A percentile compares a stretch with the other conserved stretches of the same genome.
phyloP scores from a whole-genome alignment of 2,888 invertebrate genomes.

The Scaptomyza caliginosa region DNA sequence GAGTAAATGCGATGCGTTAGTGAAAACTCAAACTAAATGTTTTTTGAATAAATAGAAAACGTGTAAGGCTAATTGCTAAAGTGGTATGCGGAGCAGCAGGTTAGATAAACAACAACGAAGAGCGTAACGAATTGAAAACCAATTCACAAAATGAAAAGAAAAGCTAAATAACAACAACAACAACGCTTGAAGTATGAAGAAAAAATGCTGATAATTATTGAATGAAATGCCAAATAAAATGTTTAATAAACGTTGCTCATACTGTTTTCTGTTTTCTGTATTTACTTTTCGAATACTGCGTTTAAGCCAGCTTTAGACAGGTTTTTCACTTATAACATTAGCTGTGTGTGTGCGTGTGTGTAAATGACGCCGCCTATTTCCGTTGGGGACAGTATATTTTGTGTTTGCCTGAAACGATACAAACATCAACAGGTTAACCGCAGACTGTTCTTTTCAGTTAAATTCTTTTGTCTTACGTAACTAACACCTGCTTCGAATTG shows the following conservation, averaged over 20 bases:
- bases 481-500: background rate
- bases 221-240: constrained; percentile 49
- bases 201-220: constrained; percentile 47
- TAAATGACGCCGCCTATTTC: constrained; percentile 28
- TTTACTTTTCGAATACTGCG: constrained; percentile 37
- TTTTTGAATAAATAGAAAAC: constrained; percentile 60
- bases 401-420: constrained; percentile 1
- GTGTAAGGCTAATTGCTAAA: constrained; percentile 40
- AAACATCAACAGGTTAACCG: constrained; percentile 32
- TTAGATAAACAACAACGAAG: constrained; percentile 38
- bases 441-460: background rate
- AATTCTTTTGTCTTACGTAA: constrained; percentile 31
- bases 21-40: constrained; percentile 49
- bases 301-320: constrained; percentile 19
- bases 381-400: constrained; percentile 36
- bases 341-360: constrained; percentile 2
- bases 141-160: constrained; percentile 28
- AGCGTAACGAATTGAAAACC: constrained; percentile 30
- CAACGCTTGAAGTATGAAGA: constrained; percentile 9
- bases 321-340: constrained; percentile 38
- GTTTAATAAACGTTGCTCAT: constrained; percentile 30
- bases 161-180: constrained; percentile 29
- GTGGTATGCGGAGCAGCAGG: constrained; percentile 33
- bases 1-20: constrained; percentile 17
- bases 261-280: constrained; percentile 15